Evolutionary conservation across 2,888 invertebrate species (phyloP).

Genomic region (Entomobrya multifasciata): DNA sequence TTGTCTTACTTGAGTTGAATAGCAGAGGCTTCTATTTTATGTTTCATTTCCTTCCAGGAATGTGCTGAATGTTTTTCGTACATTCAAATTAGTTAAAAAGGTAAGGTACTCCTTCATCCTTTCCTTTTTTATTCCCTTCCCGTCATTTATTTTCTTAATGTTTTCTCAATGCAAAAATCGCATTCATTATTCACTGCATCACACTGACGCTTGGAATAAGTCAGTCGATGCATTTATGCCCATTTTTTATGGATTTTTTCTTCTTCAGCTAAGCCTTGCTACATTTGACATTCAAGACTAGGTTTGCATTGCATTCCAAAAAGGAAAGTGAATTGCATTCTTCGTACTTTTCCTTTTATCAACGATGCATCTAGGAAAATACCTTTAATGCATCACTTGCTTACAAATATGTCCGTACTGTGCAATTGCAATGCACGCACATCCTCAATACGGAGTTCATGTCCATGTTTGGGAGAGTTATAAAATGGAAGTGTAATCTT

Average conservation of each 20-base stretch:
- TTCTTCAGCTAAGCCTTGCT: neutral
- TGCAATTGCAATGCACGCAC: conserved; percentile 49
- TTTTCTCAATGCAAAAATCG: neutral
- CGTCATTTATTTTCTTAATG: neutral
- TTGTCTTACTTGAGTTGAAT: neutral
- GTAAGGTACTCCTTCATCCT: too few relatives aligned
- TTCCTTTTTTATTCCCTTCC: neutral
- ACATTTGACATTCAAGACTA: conserved; percentile 4
- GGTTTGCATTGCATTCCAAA: conserved; percentile 39
- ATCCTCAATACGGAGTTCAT: conserved; percentile 52
- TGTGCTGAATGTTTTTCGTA: neutral
- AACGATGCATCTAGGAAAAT: conserved; percentile 24
- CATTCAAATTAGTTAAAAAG: too few relatives aligned
- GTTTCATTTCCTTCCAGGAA: too few relatives aligned
- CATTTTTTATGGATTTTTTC: conserved; percentile 57
- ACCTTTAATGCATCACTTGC: conserved; percentile 5
- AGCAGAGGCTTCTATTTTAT: too few relatives aligned
- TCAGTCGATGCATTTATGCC: conserved; percentile 8
- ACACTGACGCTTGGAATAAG: neutral
- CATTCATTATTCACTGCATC: neutral
- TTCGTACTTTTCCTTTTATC: conserved; percentile 47
- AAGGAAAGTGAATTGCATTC: conserved; percentile 35
- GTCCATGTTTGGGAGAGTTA: conserved; percentile 60
- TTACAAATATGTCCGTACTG: too few relatives aligned
- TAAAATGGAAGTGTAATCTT: conserved; percentile 67